A percentile compares a stretch with the other conserved stretches of the same genome.
phyloP scores from a whole-genome alignment of 2,797 vertebrate genomes.

The Tauraco hartlaubi region DNA sequence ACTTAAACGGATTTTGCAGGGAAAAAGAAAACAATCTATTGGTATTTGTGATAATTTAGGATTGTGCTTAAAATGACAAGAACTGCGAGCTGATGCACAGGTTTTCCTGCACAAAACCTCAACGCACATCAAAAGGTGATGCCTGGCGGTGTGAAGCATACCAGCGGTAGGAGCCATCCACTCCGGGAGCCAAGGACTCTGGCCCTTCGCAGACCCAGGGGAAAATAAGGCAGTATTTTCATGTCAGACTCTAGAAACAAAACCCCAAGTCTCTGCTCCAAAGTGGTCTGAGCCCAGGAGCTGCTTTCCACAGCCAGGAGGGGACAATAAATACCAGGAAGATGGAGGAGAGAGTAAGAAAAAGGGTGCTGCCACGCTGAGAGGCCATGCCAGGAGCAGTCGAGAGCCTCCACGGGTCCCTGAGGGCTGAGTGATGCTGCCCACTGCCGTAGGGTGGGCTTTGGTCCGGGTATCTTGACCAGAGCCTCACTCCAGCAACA shows the following conservation, averaged over 20 bases:
- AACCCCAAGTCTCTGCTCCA: neutral
- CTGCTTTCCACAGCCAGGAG: neutral
- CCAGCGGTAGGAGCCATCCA: accelerated
- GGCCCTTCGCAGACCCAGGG: neutral
- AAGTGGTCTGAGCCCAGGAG: neutral
- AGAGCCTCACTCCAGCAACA: neutral
- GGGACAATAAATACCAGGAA: neutral
- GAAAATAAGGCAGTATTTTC: neutral
- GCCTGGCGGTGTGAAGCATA: accelerated
- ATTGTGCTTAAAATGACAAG: neutral
- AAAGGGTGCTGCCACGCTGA: neutral
- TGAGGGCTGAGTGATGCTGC: neutral
- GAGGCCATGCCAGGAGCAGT: neutral
- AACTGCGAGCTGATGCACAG: neutral
- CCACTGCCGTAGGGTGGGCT: neutral
- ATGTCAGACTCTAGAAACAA: neutral
- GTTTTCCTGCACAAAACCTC: neutral
- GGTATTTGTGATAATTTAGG: neutral
- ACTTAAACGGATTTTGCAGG: neutral
- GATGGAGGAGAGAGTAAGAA: neutral
- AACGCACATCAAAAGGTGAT: accelerated
- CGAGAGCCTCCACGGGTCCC: neutral
- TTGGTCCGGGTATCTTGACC: neutral
- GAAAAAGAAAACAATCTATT: neutral
- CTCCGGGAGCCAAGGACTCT: neutral